phyloP scores from a whole-genome alignment of 2,888 invertebrate species.

The Cremastinae sp. region DNA sequence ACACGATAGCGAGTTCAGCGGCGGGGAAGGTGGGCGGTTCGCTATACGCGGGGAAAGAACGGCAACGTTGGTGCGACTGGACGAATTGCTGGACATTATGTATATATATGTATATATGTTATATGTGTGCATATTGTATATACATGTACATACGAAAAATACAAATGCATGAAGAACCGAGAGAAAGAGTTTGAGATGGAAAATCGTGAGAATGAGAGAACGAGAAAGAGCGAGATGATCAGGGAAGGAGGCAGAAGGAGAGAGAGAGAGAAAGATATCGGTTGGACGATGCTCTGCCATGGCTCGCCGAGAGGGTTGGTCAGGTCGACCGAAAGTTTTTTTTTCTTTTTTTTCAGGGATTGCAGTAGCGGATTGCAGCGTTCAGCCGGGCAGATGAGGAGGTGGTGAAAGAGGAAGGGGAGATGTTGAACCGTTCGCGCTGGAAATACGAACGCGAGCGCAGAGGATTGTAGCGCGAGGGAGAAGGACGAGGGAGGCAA shows the following conservation, averaged over 20 bases:
- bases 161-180: slow-evolving; percentile 7
- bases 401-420: slow-evolving; percentile 35
- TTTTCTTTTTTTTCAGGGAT: slow-evolving; percentile 44
- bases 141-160: slow-evolving; percentile 23
- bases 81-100: slow-evolving; percentile 52
- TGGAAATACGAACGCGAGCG: slow-evolving; percentile 49
- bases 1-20: slow-evolving; percentile 60
- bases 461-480: slow-evolving; percentile 46
- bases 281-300: slow-evolving; percentile 48
- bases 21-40: slow-evolving; percentile 68
- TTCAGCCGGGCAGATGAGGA: slow-evolving; percentile 46
- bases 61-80: slow-evolving; percentile 58
- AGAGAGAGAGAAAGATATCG: slow-evolving; percentile 45
- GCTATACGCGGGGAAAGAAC: slow-evolving; percentile 62
- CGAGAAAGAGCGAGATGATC: slow-evolving; percentile 47
- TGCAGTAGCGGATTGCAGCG: slow-evolving; percentile 59
- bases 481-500: slow-evolving; percentile 48
- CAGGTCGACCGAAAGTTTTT: slow-evolving; percentile 48
- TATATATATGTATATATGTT: background rate
- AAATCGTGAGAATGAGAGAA: slow-evolving; percentile 31
- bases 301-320: slow-evolving; percentile 57
- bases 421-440: slow-evolving; percentile 43
- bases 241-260: slow-evolving; percentile 19
- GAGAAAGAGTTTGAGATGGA: slow-evolving; percentile 46
- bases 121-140: background rate